These are phyloP conservation scores for Tragulus kanchil DNA, from an alignment of 2,113 vertebrate species.

Conservation along the genomic window DNA sequence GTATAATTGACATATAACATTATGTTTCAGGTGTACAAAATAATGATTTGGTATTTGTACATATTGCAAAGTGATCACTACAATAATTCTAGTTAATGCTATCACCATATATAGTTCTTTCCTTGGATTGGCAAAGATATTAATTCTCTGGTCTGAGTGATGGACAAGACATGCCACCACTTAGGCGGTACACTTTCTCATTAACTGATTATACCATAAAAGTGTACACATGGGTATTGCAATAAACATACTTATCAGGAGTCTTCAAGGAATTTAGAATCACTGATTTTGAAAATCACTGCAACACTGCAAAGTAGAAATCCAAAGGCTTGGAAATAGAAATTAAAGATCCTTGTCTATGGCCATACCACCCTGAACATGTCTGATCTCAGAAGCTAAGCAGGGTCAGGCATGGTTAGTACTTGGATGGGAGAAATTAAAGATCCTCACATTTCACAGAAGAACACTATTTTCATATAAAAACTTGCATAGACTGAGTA, in stretches of 20 bases:
- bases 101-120: neutral
- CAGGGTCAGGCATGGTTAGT: too few relatives aligned
- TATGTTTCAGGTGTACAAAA: neutral
- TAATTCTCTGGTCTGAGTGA: neutral
- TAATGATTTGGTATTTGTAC: neutral
- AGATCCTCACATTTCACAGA: neutral
- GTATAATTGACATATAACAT: neutral
- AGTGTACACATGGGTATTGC: neutral
- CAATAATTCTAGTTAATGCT: neutral
- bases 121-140: neutral
- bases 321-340: neutral
- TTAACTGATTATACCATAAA: neutral
- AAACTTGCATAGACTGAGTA: neutral
- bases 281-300: neutral
- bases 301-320: neutral
- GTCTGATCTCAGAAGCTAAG: too few relatives aligned
- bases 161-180: neutral
- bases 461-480: neutral
- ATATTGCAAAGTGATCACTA: neutral
- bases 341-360: neutral
- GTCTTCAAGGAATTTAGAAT: slow-evolving; percentile 14
- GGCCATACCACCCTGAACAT: too few relatives aligned
- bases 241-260: neutral
- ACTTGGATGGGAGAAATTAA: neutral
- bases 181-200: neutral